These are phyloP conservation scores for Philonicus albiceps DNA, from an alignment of 2,888 invertebrate species.

Conservation along the genomic window DNA sequence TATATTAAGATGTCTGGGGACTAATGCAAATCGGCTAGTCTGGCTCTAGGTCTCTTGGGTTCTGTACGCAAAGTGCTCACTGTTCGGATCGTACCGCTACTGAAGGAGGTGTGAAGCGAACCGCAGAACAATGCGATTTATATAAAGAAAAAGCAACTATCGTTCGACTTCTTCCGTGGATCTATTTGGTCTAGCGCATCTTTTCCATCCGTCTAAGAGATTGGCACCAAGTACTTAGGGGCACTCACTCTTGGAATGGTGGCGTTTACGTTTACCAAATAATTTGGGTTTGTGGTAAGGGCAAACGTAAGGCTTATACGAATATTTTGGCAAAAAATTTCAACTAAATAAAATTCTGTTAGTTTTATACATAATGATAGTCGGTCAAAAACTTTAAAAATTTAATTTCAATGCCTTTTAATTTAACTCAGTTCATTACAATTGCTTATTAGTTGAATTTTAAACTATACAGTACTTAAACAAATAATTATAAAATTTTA, in stretches of 20 bases:
- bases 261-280: background rate
- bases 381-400: too few relatives aligned
- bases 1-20: background rate
- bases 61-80: background rate
- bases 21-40: background rate
- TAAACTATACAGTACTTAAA: too few relatives aligned
- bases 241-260: background rate
- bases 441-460: too few relatives aligned
- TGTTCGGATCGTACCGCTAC: slow-evolving; percentile 26
- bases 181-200: slow-evolving; percentile 17
- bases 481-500: too few relatives aligned
- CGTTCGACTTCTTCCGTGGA: slow-evolving; percentile 4
- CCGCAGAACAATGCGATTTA: slow-evolving; percentile 50
- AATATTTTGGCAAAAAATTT: background rate
- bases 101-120: slow-evolving; percentile 49
- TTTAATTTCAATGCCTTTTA: too few relatives aligned
- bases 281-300: background rate
- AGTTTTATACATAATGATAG: too few relatives aligned
- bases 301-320: background rate
- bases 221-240: background rate
- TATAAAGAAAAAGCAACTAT: slow-evolving; percentile 44
- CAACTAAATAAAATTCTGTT: too few relatives aligned
- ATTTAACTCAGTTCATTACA: too few relatives aligned
- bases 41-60: background rate
- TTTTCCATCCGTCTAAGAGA: background rate